Percentiles rank a stretch among this genome's conserved stretches.
These are phyloP conservation scores for Chaetura pelagica DNA, from an alignment of 2,113 vertebrate genomes.

Conservation along the genomic window DNA sequence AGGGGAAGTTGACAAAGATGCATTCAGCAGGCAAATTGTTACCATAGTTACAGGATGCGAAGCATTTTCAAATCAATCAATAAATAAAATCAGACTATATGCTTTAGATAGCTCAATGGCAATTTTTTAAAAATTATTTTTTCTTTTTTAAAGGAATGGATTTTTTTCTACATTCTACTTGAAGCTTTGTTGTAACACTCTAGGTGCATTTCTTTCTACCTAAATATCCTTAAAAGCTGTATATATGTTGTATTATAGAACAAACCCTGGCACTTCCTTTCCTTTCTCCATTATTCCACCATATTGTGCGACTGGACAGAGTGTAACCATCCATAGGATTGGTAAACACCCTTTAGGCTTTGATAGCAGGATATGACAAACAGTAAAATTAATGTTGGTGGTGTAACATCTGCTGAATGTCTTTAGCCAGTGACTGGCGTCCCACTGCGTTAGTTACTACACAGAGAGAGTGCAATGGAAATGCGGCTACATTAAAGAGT, in stretches of 20 bases:
- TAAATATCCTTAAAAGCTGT: not conserved
- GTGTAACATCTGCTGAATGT: not conserved
- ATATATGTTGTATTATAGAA: not conserved
- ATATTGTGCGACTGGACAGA: not conserved
- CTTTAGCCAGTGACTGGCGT: not conserved
- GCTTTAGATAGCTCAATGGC: slow-evolving; percentile 29
- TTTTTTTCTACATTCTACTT: not conserved
- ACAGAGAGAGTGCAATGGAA: not conserved
- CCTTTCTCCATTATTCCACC: not conserved
- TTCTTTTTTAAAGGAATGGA: not conserved
- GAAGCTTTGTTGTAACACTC: not conserved
- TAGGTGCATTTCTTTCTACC: not conserved
- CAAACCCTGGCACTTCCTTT: not conserved
- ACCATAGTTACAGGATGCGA: slow-evolving; percentile 65
- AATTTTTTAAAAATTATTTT: not conserved
- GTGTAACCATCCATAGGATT: not conserved
- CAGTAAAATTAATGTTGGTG: not conserved
- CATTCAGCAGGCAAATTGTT: slow-evolving; percentile 61
- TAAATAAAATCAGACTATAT: slow-evolving; percentile 31
- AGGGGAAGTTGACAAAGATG: slow-evolving; percentile 42
- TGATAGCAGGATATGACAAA: not conserved
- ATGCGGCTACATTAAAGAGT: not conserved
- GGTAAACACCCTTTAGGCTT: not conserved
- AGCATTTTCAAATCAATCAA: slow-evolving; percentile 37
- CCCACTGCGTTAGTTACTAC: not conserved